Percentiles rank a stretch among this genome's conserved stretches.
These are phyloP conservation scores for Eulemur macaco DNA, from an alignment of 2,113 vertebrate species.

Conservation along the genomic window DNA sequence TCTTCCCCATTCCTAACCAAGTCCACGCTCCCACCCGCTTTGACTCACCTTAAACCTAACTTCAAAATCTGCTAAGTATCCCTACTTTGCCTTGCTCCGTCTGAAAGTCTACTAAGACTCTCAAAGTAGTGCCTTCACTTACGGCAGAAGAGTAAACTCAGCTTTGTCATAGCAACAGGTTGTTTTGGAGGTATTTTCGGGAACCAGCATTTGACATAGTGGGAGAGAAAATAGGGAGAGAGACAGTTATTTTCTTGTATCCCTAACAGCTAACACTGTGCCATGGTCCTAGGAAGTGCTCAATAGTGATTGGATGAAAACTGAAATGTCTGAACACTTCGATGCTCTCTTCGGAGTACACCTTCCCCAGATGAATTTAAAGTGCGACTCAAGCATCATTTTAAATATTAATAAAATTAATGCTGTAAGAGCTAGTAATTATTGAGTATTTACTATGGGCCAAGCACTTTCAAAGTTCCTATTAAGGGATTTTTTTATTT, in stretches of 20 bases:
- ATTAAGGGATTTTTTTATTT: background rate
- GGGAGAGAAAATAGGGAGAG: background rate
- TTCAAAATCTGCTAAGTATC: background rate
- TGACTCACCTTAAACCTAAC: background rate
- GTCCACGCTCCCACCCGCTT: too few relatives aligned
- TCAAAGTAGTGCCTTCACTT: background rate
- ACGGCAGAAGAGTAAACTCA: background rate
- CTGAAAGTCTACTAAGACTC: background rate
- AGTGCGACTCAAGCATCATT: background rate
- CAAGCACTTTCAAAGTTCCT: background rate
- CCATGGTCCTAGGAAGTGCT: background rate
- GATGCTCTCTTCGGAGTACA: background rate
- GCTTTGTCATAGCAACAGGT: background rate
- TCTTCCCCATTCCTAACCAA: background rate
- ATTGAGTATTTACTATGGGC: background rate
- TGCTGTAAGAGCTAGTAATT: background rate
- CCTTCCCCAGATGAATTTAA: background rate
- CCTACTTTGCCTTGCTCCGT: background rate
- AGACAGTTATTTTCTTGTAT: background rate
- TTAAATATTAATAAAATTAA: background rate
- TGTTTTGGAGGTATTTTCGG: background rate
- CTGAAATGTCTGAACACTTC: background rate
- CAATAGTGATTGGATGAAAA: background rate
- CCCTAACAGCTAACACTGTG: too few relatives aligned
- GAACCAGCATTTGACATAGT: background rate